phyloP scores from a whole-genome alignment of 2,797 vertebrate genomes.

The Nannoperca obscura region DNA sequence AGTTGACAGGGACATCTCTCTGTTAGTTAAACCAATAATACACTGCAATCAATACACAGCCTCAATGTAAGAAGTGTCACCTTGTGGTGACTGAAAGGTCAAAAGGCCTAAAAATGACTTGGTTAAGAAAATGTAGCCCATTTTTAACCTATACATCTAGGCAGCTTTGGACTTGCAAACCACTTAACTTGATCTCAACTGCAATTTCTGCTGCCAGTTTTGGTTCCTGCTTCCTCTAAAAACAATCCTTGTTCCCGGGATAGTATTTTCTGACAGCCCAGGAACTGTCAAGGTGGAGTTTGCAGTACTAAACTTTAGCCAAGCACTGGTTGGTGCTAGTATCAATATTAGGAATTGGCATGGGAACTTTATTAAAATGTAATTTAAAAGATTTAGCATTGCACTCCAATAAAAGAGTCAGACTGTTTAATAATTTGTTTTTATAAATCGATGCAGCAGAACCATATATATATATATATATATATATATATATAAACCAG shows the following conservation, averaged over 20 bases:
- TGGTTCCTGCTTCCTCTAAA: neutral
- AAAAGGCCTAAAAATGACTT: neutral
- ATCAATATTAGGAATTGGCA: neutral
- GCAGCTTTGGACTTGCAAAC: neutral
- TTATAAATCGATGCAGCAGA: too few species aligned
- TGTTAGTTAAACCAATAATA: neutral
- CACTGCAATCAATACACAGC: neutral
- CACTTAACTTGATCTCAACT: neutral
- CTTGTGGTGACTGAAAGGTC: neutral
- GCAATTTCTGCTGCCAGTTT: neutral
- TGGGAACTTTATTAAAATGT: neutral
- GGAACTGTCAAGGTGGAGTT: neutral
- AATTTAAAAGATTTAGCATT: neutral
- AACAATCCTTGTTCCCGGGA: neutral
- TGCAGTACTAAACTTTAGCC: neutral
- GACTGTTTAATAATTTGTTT: too few species aligned
- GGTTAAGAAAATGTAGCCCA: neutral
- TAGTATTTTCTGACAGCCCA: neutral
- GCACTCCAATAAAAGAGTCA: neutral
- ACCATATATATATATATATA: neutral
- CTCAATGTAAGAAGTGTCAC: too few species aligned
- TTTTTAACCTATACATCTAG: neutral
- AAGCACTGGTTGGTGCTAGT: neutral
- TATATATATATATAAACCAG: too few species aligned
- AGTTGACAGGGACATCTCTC: neutral